Percentiles rank a stretch among this genome's conserved stretches.
phyloP scores from a whole-genome alignment of 2,113 vertebrate species.

The Lonchura striata region DNA sequence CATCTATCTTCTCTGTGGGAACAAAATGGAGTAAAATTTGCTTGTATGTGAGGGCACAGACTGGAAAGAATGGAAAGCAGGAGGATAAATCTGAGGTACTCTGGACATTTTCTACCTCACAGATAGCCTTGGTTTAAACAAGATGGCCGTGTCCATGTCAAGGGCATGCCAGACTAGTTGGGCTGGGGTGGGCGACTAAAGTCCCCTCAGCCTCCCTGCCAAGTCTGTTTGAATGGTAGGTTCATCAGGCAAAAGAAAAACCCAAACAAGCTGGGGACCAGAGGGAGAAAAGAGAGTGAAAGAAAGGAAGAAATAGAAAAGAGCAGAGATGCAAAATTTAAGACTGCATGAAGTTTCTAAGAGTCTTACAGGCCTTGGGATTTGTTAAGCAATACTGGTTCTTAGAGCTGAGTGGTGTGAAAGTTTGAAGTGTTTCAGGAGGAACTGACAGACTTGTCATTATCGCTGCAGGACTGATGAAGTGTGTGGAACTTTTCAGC shows the following conservation, averaged over 20 bases:
- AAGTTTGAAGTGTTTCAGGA: neutral
- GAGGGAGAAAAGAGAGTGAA: neutral
- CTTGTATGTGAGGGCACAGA: neutral
- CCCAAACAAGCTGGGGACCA: neutral
- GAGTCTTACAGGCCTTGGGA: neutral
- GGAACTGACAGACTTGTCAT: neutral
- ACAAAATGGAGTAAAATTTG: neutral
- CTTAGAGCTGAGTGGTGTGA: neutral
- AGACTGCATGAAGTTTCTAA: neutral
- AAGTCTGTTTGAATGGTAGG: neutral
- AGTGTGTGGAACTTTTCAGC: neutral
- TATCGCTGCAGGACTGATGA: neutral
- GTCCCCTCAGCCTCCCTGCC: neutral
- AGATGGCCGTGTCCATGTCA: neutral
- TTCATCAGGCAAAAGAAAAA: neutral
- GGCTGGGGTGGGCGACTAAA: neutral
- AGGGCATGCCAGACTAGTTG: neutral
- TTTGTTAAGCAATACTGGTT: neutral
- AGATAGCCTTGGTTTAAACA: neutral
- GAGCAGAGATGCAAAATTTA: neutral
- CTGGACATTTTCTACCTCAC: neutral
- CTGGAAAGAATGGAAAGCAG: neutral
- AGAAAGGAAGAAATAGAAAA: neutral
- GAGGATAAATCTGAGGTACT: neutral
- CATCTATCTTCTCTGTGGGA: neutral